Base-by-base conservation (phyloP, 2,797 vertebrate genomes). In the Epinephelus coioides region DNA sequence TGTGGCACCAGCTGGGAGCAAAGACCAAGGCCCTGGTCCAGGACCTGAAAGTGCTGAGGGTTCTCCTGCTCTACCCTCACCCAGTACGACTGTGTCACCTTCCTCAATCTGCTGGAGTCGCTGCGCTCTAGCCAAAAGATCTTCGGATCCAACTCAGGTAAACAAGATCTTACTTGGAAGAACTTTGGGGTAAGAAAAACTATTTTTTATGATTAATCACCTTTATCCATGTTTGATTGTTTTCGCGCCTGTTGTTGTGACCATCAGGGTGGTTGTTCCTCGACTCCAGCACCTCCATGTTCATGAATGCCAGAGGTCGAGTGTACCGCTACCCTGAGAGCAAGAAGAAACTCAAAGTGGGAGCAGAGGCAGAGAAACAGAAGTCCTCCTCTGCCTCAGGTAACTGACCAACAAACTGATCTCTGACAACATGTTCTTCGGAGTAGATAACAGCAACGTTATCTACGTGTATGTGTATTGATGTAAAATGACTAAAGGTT, bases 81-180 rank as follows among this genome's bases (percentile, higher is more conserved):
- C 19, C 98, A 99, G 90, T 99, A 99, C 8, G 98, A 99, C 88
- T 99, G 97, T 23, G 95, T 99, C 85, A 99, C 98, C 40, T 99
- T 99, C 91, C 97, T 99, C 78, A 97, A 97, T 85, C 97, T 99
- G 61, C 95, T 99, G 4, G 98, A 99, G 88, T 99, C 98, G 2
- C 95, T 99, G 79, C 97, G 92, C 91, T 96, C 96, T 74, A 98
- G 96, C 69, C 98, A 99, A 86, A n/a, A 98, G 91, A 96, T 91
- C 77, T 99, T 99, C 82, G 98, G 97, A 83, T 97, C 97, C 83
- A 99, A 98, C 92, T 98, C 98, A 89, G 98, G 98, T 99, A 87
- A 76, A 68, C 19, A 18, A 25, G 2, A 73, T 9, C 44, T 25
- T 25, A n/a, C 0, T 30, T 14, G 0, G 27, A 30, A 30, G 27